Evolutionary conservation across 2,797 vertebrate species (phyloP).

Genomic region (Silurus lanzhouensis): DNA sequence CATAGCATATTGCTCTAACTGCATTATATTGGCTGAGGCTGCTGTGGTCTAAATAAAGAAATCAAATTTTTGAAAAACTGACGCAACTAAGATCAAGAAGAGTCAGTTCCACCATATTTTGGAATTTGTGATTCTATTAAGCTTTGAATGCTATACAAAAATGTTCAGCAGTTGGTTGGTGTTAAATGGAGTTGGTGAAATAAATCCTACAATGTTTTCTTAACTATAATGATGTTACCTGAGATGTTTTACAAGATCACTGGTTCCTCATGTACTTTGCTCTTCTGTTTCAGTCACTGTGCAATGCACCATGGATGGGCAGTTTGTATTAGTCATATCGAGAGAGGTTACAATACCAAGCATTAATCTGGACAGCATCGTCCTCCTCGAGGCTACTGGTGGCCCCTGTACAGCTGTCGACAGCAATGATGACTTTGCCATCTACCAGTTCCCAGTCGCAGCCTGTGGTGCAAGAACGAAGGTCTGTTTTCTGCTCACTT

Average conservation of each 20-base stretch:
- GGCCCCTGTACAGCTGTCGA: constrained; percentile 61
- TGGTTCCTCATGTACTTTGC: not conserved
- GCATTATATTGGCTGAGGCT: not conserved
- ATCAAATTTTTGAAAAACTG: not conserved
- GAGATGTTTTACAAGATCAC: not conserved
- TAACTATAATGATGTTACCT: no score
- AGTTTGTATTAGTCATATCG: constrained; percentile 75
- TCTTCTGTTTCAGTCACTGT: constrained; percentile 68
- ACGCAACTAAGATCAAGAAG: not conserved
- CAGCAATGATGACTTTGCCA: constrained; percentile 64
- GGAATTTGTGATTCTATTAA: not conserved
- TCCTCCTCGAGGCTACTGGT: constrained; percentile 59
- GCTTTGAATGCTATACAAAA: not conserved
- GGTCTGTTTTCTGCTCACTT: constrained; percentile 49
- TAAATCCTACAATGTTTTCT: not conserved
- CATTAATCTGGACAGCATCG: constrained; percentile 67
- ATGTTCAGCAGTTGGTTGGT: not conserved
- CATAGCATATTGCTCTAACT: not conserved
- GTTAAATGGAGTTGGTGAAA: not conserved
- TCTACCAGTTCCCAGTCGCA: constrained; percentile 75
- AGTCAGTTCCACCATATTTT: not conserved
- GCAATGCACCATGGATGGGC: constrained; percentile 75
- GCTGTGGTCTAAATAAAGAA: not conserved
- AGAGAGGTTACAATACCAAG: constrained; percentile 66
- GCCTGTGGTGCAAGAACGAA: constrained; percentile 70